Conservation (phyloP, 2,888 invertebrate genomes). For the Brachycybe producta region DNA sequence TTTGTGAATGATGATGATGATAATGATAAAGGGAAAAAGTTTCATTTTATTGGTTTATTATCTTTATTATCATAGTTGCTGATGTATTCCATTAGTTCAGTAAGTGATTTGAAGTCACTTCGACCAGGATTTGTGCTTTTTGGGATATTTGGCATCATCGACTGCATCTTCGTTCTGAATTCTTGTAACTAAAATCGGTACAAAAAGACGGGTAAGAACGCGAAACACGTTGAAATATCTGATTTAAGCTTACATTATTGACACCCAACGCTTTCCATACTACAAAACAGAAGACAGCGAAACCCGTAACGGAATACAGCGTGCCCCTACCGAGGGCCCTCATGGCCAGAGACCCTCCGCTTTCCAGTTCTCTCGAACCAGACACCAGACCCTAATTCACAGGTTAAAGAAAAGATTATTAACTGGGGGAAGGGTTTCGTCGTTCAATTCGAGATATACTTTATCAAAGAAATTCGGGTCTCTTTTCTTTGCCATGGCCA, state of each 20-base stretch:
- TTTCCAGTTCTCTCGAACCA: conserved; percentile 47
- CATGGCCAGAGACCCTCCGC: conserved; percentile 61
- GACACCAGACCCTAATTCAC: conserved; percentile 38
- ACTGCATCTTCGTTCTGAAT: conserved; percentile 67
- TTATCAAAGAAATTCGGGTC: conserved; percentile 67
- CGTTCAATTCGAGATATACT: no score
- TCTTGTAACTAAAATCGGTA: conserved; percentile 51
- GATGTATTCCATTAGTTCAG: conserved; percentile 69
- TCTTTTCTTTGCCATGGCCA: conserved; percentile 61
- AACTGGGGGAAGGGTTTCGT: no score
- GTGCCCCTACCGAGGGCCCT: conserved; percentile 80
- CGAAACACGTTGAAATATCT: not conserved
- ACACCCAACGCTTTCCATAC: conserved; percentile 84
- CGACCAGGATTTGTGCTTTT: conserved; percentile 65
- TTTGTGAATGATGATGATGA: no score
- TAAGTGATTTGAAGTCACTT: conserved; percentile 72
- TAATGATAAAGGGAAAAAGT: no score
- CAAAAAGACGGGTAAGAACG: not conserved
- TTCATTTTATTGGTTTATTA: no score
- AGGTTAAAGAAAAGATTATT: not conserved
- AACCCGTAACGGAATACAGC: conserved; percentile 71
- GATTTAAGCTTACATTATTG: conserved; percentile 51
- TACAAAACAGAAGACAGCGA: conserved; percentile 62
- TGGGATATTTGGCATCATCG: conserved; percentile 57
- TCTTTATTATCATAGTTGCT: conserved; percentile 32